Percentiles rank a stretch among this genome's conserved stretches.
phyloP scores from a whole-genome alignment of 1,140 invertebrate species.

The Cepaea nemoralis region DNA sequence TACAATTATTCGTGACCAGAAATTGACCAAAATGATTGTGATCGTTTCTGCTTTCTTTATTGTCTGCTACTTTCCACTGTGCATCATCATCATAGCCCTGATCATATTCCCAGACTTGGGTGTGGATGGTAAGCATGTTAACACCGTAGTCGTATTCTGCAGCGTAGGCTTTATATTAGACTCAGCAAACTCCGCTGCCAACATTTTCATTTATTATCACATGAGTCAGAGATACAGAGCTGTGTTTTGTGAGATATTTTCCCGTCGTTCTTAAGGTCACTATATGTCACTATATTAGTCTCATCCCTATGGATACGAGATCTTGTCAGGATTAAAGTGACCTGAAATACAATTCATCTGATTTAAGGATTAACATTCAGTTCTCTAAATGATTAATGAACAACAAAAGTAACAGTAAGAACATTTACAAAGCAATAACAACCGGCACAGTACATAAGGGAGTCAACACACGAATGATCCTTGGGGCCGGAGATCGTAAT shows the following conservation, averaged over 20 bases:
- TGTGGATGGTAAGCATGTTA: constrained; percentile 2
- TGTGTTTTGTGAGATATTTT: neutral
- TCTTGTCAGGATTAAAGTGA: too few relatives aligned
- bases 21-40: constrained; percentile 4
- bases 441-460: too few relatives aligned
- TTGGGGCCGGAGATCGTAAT: too few relatives aligned
- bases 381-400: too few relatives aligned
- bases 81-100: neutral
- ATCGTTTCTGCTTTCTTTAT: neutral
- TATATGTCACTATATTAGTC: too few relatives aligned
- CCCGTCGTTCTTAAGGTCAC: too few relatives aligned
- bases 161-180: neutral
- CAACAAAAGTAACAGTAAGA: too few relatives aligned
- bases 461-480: too few relatives aligned
- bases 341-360: too few relatives aligned
- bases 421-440: too few relatives aligned
- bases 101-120: neutral
- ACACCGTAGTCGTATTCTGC: neutral
- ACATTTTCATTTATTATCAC: constrained; percentile 10
- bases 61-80: neutral
- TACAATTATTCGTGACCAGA: neutral
- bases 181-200: neutral
- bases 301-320: too few relatives aligned
- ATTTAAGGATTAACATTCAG: too few relatives aligned
- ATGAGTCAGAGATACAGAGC: neutral